Conservation (phyloP, 2,113 vertebrate species). For the Emydocephalus ijimae region DNA sequence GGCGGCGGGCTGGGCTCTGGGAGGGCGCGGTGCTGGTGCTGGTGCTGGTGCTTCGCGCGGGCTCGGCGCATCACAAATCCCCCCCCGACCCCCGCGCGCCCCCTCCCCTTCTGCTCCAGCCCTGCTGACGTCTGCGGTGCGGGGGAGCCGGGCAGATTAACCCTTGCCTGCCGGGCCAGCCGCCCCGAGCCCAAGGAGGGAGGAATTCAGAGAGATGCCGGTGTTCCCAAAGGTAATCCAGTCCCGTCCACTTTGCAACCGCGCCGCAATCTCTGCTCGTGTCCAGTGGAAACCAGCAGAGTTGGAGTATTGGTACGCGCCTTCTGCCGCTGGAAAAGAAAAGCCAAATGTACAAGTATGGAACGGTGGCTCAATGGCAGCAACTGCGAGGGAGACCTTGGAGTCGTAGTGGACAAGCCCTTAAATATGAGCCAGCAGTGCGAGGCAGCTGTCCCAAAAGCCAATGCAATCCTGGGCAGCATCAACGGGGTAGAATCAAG, state of each 20-base stretch:
- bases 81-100: conserved; percentile 50
- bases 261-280: not conserved
- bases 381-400: not conserved
- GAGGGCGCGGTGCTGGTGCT: not conserved
- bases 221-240: not conserved
- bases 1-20: not conserved
- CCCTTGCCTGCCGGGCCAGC: conserved; percentile 44
- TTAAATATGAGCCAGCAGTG: too few species aligned
- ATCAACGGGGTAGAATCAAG: too few species aligned
- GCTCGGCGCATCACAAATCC: conserved; percentile 60
- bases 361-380: not conserved
- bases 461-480: too few species aligned
- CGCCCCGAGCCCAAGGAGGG: too few species aligned
- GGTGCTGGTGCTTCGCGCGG: conserved; percentile 41
- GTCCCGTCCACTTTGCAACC: not conserved
- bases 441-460: too few species aligned
- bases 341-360: not conserved
- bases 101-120: conserved; percentile 56
- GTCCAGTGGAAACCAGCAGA: not conserved
- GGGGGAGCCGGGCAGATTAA: conserved; percentile 61
- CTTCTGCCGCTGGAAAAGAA: not conserved
- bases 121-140: conserved; percentile 63
- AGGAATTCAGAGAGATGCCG: too few species aligned
- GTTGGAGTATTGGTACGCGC: too few species aligned
- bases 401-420: not conserved